Percentiles rank a stretch among this genome's conserved stretches.
Evolutionary conservation across 2,113 vertebrate species (phyloP).

Genomic region (Syngnathus typhle): DNA sequence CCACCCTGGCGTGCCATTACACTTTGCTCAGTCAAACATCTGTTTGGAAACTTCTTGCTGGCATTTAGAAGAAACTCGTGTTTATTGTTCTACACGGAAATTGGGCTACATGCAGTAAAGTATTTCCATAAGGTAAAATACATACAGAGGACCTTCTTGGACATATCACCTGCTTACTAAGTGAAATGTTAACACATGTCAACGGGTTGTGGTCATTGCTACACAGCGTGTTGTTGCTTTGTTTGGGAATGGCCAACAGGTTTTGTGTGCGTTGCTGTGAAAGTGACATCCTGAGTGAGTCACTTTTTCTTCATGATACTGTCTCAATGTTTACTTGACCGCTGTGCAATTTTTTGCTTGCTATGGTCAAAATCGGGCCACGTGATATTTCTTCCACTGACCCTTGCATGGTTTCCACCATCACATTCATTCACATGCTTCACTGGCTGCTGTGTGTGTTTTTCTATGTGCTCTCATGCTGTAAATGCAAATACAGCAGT

Average conservation of each 20-base stretch:
- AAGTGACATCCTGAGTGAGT: conserved; percentile 59
- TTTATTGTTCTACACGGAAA: not conserved
- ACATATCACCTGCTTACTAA: not conserved
- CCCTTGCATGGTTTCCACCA: conserved; percentile 33
- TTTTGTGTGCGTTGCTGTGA: conserved; percentile 56
- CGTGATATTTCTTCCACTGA: not conserved
- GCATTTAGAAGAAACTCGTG: not conserved
- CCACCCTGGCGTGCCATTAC: conserved; percentile 4
- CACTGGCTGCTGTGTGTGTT: conserved; percentile 25
- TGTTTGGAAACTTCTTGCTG: not conserved
- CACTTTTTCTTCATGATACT: conserved; percentile 19
- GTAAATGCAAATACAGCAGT: conserved; percentile 15
- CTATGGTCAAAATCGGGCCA: not conserved
- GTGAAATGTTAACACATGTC: not conserved
- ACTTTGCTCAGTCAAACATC: not conserved
- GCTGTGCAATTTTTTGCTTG: not conserved
- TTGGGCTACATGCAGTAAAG: too few relatives aligned
- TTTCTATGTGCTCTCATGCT: conserved; percentile 12
- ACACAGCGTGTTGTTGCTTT: conserved; percentile 51
- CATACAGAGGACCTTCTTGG: not conserved
- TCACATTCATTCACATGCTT: conserved; percentile 46
- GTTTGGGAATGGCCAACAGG: conserved; percentile 48
- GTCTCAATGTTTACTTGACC: conserved; percentile 13
- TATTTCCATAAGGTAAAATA: not conserved
- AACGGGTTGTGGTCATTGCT: conserved; percentile 6